A percentile compares a stretch with the other conserved stretches of the same genome.
These are phyloP conservation scores for Cancer borealis DNA, from an alignment of 2,888 invertebrate genomes.

Conservation along the genomic window DNA sequence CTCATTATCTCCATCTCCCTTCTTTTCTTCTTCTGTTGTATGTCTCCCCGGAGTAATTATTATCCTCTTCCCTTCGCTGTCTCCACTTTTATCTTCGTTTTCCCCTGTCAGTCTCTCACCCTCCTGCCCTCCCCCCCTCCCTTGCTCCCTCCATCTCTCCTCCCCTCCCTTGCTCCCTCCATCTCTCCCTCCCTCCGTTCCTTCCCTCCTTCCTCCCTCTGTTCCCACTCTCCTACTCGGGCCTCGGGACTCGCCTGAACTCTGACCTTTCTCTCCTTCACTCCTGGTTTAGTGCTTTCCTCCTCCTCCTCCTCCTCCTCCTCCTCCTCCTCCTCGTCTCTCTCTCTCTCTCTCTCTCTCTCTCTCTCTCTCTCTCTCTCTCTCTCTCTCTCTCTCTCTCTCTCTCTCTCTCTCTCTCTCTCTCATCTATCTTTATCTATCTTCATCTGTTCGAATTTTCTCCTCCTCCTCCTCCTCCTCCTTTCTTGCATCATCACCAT, in stretches of 20 bases:
- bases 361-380: neutral
- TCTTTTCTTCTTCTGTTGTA: conserved; percentile 9
- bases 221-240: neutral
- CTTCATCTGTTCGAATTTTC: too few species aligned
- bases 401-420: neutral
- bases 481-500: too few species aligned
- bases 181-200: neutral
- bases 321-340: neutral
- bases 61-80: neutral
- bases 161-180: neutral
- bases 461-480: too few species aligned
- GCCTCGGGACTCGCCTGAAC: neutral
- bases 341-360: conserved; percentile 35
- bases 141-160: neutral
- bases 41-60: conserved; percentile 31
- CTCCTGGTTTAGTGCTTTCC: neutral
- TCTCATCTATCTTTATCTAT: too few species aligned
- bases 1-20: conserved; percentile 23
- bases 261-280: neutral
- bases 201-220: neutral
- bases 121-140: neutral
- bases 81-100: conserved; percentile 5
- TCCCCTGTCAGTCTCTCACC: neutral
- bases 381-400: neutral
- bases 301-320: neutral